These are phyloP conservation scores for Mercenaria mercenaria DNA, from an alignment of 1,140 invertebrate species.

Conservation along the genomic window DNA sequence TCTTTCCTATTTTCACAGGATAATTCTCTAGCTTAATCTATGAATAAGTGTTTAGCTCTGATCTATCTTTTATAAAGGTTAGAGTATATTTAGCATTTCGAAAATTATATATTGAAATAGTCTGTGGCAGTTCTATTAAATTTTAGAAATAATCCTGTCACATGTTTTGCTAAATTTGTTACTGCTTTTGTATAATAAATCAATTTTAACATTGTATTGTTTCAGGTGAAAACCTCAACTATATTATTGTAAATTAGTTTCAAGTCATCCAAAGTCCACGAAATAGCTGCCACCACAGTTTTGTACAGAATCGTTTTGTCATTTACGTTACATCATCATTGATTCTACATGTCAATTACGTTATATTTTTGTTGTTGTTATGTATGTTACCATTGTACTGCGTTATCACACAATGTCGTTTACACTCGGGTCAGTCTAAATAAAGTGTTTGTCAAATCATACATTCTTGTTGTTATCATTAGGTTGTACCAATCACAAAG, in stretches of 20 bases:
- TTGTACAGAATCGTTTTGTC: not conserved
- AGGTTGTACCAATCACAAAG: no score
- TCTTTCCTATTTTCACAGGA: no score
- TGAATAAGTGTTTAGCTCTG: no score
- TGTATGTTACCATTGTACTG: not conserved
- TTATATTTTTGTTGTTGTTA: not conserved
- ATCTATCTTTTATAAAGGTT: no score
- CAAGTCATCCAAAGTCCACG: not conserved
- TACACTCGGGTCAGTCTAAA: constrained; percentile 53
- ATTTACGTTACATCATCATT: constrained; percentile 1
- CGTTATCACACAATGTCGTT: constrained; percentile 16
- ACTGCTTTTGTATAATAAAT: no score
- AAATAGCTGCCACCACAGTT: constrained; percentile 38
- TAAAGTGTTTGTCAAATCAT: constrained; percentile 27
- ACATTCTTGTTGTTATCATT: not conserved
- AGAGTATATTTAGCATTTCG: no score
- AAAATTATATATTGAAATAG: no score
- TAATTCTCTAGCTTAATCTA: no score
- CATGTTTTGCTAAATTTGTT: no score
- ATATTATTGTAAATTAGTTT: constrained; percentile 19
- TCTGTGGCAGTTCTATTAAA: no score
- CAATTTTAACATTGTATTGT: no score
- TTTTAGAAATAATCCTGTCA: no score
- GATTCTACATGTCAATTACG: constrained; percentile 1
- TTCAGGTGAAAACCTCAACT: constrained; percentile 41